Evolutionary conservation across 2,113 vertebrate genomes (phyloP), one percentile per base, ranked within the genome.

Genomic region (Apteryx owenii): DNA sequence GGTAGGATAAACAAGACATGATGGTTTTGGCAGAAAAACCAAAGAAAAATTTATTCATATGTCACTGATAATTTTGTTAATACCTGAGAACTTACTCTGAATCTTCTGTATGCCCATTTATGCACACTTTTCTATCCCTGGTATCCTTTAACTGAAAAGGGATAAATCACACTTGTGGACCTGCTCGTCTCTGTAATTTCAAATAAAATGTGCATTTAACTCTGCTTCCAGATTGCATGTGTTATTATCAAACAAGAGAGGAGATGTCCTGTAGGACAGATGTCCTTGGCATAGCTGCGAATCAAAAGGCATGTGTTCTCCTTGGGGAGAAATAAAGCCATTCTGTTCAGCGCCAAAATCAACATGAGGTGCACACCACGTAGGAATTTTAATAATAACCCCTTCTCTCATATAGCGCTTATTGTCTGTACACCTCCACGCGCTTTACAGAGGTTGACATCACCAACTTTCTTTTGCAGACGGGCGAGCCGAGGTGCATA

Each of bases 41-140:
- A 33, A 89, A 80, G 16, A 79, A 58, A 13, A 66, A 66, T 70
- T 79, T 82, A 79, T 80, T 89, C 14, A 0, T 51, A 51, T 68
- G 26, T 82, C 70, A 82, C 53, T 73, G 50, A 73, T 90, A 77
- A 60, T 96, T 93, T 92, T 82, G 44, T 62, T 92, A 87, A 65
- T 86, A 77, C 21, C 26, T 46, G 44, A 85, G 40, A 96, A 72
- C 3, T 69, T 71, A 33, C 14, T 65, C 61, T 17, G 56, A 36
- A 38, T 81, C 88, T 42, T 46, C 3, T 89, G 9, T 77, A 6
- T 92, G 36, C 56, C 25, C 10, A 38, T 58, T 80, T 79, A 44
- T 50, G 48, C 23, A 28, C 40, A 16, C 80, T 91, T 61, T 92
- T 89, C 23, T 58, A 26, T 88, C 31, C 5, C 62, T 36, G 11